Percentiles rank a stretch among this genome's conserved stretches.
phyloP scores from a whole-genome alignment of 2,888 invertebrate species.

The Rhabditoides inermis region DNA sequence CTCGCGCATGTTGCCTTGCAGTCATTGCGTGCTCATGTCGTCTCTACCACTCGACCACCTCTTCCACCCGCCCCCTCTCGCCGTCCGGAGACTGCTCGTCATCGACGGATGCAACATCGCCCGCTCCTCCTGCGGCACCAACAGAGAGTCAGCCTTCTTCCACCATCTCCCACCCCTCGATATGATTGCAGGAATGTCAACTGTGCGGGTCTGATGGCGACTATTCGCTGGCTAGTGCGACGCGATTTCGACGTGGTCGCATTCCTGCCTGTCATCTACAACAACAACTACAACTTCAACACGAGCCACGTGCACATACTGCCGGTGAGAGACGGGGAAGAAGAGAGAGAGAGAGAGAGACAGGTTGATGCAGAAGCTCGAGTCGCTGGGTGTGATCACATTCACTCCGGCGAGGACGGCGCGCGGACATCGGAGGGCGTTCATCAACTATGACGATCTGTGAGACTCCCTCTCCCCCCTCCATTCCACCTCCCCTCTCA shows the following conservation, averaged over 20 bases:
- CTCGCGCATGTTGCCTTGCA: too few species aligned
- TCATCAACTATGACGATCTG: conserved; percentile 43
- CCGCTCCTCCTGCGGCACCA: conserved; percentile 32
- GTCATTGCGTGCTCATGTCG: too few species aligned
- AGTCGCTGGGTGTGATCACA: conserved; percentile 31
- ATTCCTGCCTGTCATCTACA: conserved; percentile 40
- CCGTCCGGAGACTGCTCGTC: conserved; percentile 32
- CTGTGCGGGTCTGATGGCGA: conserved; percentile 34
- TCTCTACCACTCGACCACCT: too few species aligned
- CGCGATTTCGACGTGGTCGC: conserved; percentile 31
- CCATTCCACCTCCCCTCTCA: background rate
- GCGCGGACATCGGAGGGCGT: conserved; percentile 28
- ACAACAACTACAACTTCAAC: conserved; percentile 32
- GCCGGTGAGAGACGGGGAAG: conserved; percentile 9
- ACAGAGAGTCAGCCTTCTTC: conserved; percentile 22
- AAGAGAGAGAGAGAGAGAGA: background rate
- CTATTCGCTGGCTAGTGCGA: conserved; percentile 29
- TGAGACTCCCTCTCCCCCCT: background rate
- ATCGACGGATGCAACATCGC: conserved; percentile 43
- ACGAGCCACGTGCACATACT: conserved; percentile 26
- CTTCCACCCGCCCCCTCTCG: conserved; percentile 18
- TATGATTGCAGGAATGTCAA: conserved; percentile 26
- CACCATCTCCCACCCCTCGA: background rate
- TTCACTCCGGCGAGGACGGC: conserved; percentile 39
- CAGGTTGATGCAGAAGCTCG: conserved; percentile 20